These are phyloP conservation scores for Solenodon paradoxus DNA, from an alignment of 2,113 vertebrate genomes.

Conservation along the genomic window DNA sequence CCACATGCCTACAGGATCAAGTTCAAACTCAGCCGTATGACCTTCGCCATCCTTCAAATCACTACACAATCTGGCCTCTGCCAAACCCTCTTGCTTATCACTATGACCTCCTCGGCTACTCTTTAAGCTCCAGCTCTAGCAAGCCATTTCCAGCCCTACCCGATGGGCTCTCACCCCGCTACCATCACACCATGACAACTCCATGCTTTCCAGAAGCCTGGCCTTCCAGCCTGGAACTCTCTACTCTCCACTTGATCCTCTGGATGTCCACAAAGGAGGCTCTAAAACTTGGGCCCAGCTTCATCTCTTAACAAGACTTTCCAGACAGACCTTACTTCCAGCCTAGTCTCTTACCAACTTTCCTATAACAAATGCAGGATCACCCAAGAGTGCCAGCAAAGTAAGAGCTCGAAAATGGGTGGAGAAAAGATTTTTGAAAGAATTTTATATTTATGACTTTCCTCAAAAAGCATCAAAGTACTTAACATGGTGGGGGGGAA, in stretches of 20 bases:
- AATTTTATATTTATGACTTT: background rate
- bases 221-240: background rate
- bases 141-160: background rate
- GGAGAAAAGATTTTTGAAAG: background rate
- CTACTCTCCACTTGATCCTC: background rate
- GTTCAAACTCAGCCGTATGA: conserved; percentile 6
- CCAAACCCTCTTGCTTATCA: background rate
- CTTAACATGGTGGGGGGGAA: background rate
- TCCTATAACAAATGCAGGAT: background rate
- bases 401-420: background rate
- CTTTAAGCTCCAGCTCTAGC: background rate
- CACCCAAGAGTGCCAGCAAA: background rate
- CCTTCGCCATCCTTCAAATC: background rate
- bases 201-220: background rate
- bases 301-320: conserved; percentile 1
- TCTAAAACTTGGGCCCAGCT: background rate
- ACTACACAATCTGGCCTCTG: background rate
- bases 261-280: background rate
- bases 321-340: background rate
- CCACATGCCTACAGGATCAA: background rate
- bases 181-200: background rate
- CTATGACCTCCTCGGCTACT: background rate
- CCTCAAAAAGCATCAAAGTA: background rate
- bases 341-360: background rate
- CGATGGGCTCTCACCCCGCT: background rate